phyloP scores from a whole-genome alignment of 2,888 invertebrate genomes.

The Steinernema scapterisci region DNA sequence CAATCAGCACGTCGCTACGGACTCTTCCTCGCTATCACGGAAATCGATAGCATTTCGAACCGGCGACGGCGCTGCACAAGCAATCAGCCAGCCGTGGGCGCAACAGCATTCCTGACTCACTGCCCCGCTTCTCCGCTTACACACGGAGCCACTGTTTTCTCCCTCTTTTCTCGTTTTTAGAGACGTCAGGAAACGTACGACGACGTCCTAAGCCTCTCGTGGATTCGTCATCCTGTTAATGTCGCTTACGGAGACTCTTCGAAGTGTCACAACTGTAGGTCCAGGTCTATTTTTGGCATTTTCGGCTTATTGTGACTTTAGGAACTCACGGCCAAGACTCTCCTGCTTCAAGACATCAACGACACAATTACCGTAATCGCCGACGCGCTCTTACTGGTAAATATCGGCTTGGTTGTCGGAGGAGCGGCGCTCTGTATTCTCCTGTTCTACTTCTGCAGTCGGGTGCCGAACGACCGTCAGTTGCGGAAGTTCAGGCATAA shows the following conservation, averaged over 20 bases:
- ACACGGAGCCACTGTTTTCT: constrained; percentile 8
- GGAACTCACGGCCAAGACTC: background rate
- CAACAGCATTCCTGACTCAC: background rate
- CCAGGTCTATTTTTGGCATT: background rate
- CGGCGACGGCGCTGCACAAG: too few relatives aligned
- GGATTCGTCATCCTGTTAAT: constrained; percentile 1
- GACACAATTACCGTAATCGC: background rate
- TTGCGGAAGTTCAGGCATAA: background rate
- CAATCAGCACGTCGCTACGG: background rate
- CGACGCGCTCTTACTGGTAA: background rate
- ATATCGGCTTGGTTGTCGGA: background rate
- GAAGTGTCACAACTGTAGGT: background rate
- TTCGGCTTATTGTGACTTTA: background rate
- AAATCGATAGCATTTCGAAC: constrained; percentile 1
- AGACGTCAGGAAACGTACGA: background rate
- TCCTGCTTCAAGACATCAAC: background rate
- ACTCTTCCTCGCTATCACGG: constrained; percentile 6
- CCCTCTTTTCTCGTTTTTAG: background rate
- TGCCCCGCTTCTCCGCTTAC: background rate
- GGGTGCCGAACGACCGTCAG: background rate
- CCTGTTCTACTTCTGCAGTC: constrained; percentile 1
- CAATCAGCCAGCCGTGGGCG: background rate
- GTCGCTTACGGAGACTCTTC: constrained; percentile 18
- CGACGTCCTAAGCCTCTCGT: background rate
- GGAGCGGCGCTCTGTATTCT: background rate